Evolutionary conservation across 2,888 invertebrate species (phyloP), one percentile per base, ranked within the genome.

Genomic region (Pterobdella sp.): DNA sequence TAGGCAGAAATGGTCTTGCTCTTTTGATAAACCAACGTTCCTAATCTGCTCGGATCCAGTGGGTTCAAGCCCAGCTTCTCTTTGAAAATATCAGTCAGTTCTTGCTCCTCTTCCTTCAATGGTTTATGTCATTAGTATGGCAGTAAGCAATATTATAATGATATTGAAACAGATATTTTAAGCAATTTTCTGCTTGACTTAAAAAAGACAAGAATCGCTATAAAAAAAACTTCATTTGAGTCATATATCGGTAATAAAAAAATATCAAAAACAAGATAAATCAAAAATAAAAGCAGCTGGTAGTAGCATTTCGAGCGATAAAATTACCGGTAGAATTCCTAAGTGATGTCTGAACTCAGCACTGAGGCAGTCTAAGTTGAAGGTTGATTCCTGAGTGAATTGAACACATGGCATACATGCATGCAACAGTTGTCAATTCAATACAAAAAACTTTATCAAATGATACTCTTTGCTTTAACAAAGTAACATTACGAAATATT

Each of bases 301-400:
- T 4, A 18, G 3, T 36, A 49, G 0, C n/a, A 36, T 42, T 34
- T 34, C 31, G 7, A 26, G 35, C n/a, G n/a, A 1, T 32, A 4
- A 29, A 49, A 72, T 69, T 72, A 76, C 76, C 65, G 74, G 74
- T 26, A 76, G 72, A 0, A 76, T 72, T 10, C 75, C 76, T n/a
- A 76, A 60, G 31, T 65, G 36, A 49, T 74, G 70, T 36, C 75
- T 72, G 72, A 76, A 76, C 34, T 76, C 76, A 1, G 75, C 75
- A 22, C 74, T 73, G 31, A 76, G 73, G 26, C 73, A 76, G 36
- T 76, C 76, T 1, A 73, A 1, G 22, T 68, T 64, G 37, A 72
- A 69, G 32, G 67, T 67, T 4, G 4, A 14, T 4, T 56, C 60
- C 60, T 56, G 7, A 7, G n/a, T n/a, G n/a, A 42, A 42, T 42